Evolutionary conservation across 2,888 invertebrate genomes (phyloP).

Genomic region (Tridacna crocea): DNA sequence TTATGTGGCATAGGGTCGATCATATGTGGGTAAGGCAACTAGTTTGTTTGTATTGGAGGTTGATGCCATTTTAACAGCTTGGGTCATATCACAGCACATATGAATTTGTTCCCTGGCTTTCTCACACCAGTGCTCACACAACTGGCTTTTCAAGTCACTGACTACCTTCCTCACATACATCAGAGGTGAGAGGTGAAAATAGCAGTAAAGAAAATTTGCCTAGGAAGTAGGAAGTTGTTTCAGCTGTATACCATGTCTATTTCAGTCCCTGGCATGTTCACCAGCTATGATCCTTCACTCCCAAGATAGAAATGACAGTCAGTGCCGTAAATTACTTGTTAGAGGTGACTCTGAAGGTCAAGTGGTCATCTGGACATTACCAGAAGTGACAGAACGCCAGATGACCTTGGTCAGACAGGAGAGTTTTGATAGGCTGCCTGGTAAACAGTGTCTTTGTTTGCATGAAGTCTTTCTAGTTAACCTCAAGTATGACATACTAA

Average conservation of each 20-base stretch:
- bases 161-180: too few relatives aligned
- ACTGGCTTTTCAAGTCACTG: too few relatives aligned
- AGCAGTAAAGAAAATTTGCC: too few relatives aligned
- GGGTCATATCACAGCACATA: too few relatives aligned
- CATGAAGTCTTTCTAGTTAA: neutral
- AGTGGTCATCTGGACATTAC: conserved; percentile 94
- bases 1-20: too few relatives aligned
- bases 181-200: too few relatives aligned
- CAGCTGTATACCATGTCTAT: neutral
- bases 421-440: conserved; percentile 85
- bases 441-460: conserved; percentile 69
- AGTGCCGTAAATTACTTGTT: conserved; percentile 87
- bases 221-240: too few relatives aligned
- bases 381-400: conserved; percentile 90
- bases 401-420: conserved; percentile 87
- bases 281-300: conserved; percentile 92
- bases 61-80: too few relatives aligned
- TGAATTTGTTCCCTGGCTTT: too few relatives aligned
- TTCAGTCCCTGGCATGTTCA: conserved; percentile 93
- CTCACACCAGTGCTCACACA: too few relatives aligned
- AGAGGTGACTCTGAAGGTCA: conserved; percentile 97
- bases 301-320: conserved; percentile 87
- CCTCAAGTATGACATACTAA: neutral
- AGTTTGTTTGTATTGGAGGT: too few relatives aligned
- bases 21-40: too few relatives aligned